Conservation (phyloP, 2,113 vertebrate species). For the Machaerirhynchus nigripectus region DNA sequence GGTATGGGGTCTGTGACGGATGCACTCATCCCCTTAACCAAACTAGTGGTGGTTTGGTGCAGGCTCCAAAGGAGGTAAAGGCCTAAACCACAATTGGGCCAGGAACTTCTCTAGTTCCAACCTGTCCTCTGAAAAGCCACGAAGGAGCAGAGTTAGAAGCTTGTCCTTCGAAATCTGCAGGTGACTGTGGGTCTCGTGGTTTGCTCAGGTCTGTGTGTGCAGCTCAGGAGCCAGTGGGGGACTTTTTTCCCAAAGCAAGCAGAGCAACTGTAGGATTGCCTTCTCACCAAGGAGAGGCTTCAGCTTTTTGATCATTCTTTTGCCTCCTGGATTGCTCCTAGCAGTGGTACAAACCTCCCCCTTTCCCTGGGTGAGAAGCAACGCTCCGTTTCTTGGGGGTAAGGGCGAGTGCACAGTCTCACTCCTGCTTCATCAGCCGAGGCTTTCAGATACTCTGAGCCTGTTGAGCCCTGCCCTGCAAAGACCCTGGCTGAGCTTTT, state of each 20-base stretch:
- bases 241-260: neutral
- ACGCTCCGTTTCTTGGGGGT: neutral
- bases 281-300: neutral
- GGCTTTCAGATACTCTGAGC: neutral
- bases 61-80: neutral
- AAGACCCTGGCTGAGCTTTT: neutral
- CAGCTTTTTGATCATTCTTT: neutral
- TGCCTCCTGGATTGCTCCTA: neutral
- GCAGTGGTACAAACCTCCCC: neutral
- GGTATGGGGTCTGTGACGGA: neutral
- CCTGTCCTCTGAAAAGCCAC: neutral
- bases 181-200: rapidly evolving
- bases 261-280: neutral
- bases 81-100: neutral
- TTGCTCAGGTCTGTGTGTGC: neutral
- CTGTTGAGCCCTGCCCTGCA: slow-evolving; percentile 1
- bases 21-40: neutral
- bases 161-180: neutral
- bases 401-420: neutral
- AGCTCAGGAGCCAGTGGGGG: rapidly evolving
- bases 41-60: neutral
- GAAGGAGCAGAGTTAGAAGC: neutral
- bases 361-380: neutral
- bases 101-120: neutral
- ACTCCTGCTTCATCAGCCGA: slow-evolving; percentile 34